Evolutionary conservation across 2,113 vertebrate genomes (phyloP), one percentile per base, ranked within the genome.

Genomic region (Coracopsis vasa): DNA sequence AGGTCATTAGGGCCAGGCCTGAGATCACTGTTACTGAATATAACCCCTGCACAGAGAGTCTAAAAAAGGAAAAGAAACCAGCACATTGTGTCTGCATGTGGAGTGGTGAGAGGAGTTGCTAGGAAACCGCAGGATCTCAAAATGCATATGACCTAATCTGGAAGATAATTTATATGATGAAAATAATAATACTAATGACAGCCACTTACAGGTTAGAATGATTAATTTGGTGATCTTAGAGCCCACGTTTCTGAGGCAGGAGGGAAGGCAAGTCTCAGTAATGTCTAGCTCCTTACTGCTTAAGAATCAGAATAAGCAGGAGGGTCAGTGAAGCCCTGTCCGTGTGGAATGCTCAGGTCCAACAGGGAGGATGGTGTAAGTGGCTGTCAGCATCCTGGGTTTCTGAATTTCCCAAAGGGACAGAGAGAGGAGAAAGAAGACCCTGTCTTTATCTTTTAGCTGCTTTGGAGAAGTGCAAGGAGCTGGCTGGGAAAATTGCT

Each of bases 121-220:
- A 97, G 96, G 96, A 96, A 82, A 97, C 96, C 88, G 82, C 86
- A 96, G 96, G 94, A 96, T 84, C 96, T 96, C 96, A 94, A 96
- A 96, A 89, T 94, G 95, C 96, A 94, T 79, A 96, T 96, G 95
- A 96, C 96, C 96, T 96, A 96, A 97, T 96, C 96, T 94, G 95
- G 86, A 89, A 96, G 96, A 96, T 97, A 94, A 97, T 96, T 96
- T 94, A 79, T 94, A 73, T 89, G 96, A 95, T 96, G 95, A 96
- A 95, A 96, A 97, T 96, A 97, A 96, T 96, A 96, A 95, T 96
- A 93, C 93, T 97, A 95, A 96, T 97, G 96, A 96, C 96, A 96
- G 95, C 80, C 95, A 89, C 96, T 95, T 96, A 72, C 94, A 96
- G 86, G 94, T 96, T 95, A 11, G 95, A 75, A 90, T 91, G 83